phyloP scores from a whole-genome alignment of 2,797 vertebrate genomes.

The Basileuterus tristriatus region DNA sequence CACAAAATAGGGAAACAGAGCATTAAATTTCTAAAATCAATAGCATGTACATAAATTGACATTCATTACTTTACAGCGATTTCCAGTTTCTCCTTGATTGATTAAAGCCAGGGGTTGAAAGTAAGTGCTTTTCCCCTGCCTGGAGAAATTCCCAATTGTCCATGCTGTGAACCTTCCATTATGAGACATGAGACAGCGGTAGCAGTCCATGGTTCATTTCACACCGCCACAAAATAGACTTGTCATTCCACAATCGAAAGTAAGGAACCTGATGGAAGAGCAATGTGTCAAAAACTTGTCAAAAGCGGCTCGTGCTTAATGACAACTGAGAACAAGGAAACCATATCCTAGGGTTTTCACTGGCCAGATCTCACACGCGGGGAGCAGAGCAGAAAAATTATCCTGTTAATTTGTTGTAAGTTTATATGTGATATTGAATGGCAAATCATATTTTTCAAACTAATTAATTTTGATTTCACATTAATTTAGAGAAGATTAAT shows the following conservation, averaged over 20 bases:
- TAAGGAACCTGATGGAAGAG: slow-evolving; percentile 68
- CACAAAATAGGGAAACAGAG: slow-evolving; percentile 61
- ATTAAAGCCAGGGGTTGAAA: slow-evolving; percentile 73
- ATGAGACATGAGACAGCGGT: slow-evolving; percentile 70
- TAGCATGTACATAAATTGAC: slow-evolving; percentile 67
- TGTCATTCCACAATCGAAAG: slow-evolving; percentile 67
- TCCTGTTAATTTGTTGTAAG: slow-evolving; percentile 12
- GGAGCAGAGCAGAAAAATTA: slow-evolving; percentile 11
- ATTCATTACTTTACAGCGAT: slow-evolving; percentile 62
- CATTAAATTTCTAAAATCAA: slow-evolving; percentile 69
- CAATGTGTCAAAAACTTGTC: slow-evolving; percentile 69
- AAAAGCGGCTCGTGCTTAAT: slow-evolving; percentile 37
- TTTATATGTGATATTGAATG: slow-evolving; percentile 24
- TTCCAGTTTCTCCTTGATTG: slow-evolving; percentile 72
- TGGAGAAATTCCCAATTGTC: slow-evolving; percentile 72
- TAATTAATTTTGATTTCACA: slow-evolving; percentile 55
- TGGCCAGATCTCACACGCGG: background rate
- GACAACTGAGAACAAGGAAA: slow-evolving; percentile 53
- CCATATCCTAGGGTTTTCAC: slow-evolving; percentile 1
- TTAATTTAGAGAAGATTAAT: slow-evolving; percentile 62
- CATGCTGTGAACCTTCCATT: slow-evolving; percentile 73
- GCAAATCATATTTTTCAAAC: slow-evolving; percentile 40
- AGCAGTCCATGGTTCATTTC: slow-evolving; percentile 66
- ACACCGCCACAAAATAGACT: slow-evolving; percentile 72
- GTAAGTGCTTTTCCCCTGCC: slow-evolving; percentile 69